A percentile compares a stretch with the other conserved stretches of the same genome.
These are phyloP conservation scores for Brenthis hecate DNA, from an alignment of 2,888 invertebrate species.

Conservation along the genomic window DNA sequence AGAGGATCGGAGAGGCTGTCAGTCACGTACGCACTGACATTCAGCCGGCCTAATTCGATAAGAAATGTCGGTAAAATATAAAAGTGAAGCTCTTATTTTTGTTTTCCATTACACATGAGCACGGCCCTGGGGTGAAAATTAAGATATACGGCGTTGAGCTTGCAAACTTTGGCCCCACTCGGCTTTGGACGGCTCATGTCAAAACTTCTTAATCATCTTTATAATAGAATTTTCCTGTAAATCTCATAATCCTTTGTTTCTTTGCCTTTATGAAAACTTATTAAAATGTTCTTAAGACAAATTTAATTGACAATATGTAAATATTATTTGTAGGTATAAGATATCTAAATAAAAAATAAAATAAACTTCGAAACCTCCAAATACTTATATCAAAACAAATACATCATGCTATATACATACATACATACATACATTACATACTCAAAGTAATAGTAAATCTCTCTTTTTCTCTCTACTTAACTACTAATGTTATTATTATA, in stretches of 20 bases:
- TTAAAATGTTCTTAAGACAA: not conserved
- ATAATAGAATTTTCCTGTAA: constrained; percentile 35
- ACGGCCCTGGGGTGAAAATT: constrained; percentile 28
- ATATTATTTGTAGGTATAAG: too few relatives aligned
- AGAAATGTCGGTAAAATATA: constrained; percentile 34
- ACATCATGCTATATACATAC: not conserved
- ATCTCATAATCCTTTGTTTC: constrained; percentile 26
- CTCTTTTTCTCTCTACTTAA: too few relatives aligned
- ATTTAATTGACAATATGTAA: too few relatives aligned
- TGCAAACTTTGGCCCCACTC: constrained; percentile 32
- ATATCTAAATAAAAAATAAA: too few relatives aligned
- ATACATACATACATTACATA: not conserved
- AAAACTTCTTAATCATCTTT: constrained; percentile 38
- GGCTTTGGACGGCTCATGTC: constrained; percentile 37
- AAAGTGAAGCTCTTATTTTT: constrained; percentile 34
- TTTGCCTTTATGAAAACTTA: constrained; percentile 4
- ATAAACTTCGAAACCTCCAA: too few relatives aligned
- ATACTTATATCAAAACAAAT: too few relatives aligned
- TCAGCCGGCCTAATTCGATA: constrained; percentile 33
- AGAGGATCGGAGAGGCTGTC: constrained; percentile 23
- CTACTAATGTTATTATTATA: too few relatives aligned
- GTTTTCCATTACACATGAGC: constrained; percentile 34
- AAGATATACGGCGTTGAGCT: constrained; percentile 32
- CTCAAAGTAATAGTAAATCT: not conserved
- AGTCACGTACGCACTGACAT: constrained; percentile 33